A percentile compares a stretch with the other conserved stretches of the same genome.
phyloP scores from a whole-genome alignment of 2,113 vertebrate species.

The mouse (Mus musculus) region DNA sequence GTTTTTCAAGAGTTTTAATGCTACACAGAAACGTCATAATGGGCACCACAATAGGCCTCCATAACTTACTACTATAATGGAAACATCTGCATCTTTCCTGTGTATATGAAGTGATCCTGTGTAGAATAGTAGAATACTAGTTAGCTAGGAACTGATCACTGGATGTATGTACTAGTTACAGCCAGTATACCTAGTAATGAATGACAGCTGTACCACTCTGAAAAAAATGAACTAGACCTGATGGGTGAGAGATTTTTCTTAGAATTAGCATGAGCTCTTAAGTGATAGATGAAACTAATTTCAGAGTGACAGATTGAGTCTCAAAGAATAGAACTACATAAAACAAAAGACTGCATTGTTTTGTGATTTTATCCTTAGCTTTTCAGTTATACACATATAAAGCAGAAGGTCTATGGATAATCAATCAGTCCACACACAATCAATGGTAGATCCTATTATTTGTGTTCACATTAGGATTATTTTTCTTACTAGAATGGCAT shows the following conservation, averaged over 20 bases:
- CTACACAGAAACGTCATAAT: background rate
- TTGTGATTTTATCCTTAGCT: background rate
- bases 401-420: background rate
- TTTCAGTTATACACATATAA: background rate
- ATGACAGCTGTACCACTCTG: background rate
- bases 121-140: background rate
- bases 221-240: background rate
- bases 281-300: slow-evolving; percentile 58
- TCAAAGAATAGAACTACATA: background rate
- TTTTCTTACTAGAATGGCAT: slow-evolving; percentile 35
- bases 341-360: background rate
- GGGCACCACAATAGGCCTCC: background rate
- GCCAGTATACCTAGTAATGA: background rate
- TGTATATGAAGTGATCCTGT: background rate
- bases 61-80: background rate
- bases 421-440: background rate
- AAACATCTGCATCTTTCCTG: slow-evolving; percentile 21
- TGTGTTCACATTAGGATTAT: background rate
- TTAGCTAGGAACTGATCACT: background rate
- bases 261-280: slow-evolving; percentile 7
- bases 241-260: background rate
- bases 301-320: background rate
- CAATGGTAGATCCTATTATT: background rate
- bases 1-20: background rate
- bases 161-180: accelerated